phyloP scores from a whole-genome alignment of 2,113 vertebrate genomes.

The Mixornis gularis region DNA sequence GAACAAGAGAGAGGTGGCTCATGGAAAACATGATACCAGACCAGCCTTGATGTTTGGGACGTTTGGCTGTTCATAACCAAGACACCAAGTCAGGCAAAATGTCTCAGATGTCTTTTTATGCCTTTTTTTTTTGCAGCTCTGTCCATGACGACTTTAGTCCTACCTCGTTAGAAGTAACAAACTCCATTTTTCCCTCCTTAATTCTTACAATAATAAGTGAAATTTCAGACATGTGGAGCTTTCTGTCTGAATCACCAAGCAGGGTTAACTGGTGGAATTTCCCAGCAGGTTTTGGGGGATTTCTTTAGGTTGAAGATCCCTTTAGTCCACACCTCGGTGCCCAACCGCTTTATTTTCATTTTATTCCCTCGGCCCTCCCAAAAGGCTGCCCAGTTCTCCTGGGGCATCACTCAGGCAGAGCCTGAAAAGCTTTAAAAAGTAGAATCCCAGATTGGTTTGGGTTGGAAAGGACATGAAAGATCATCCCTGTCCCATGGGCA shows the following conservation, averaged over 20 bases:
- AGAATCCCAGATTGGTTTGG: not conserved
- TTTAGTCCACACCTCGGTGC: not conserved
- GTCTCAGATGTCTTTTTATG: not conserved
- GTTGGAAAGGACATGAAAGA: not conserved
- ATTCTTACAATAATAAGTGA: not conserved
- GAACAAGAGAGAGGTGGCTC: not conserved
- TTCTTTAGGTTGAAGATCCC: not conserved
- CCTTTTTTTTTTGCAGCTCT: not conserved
- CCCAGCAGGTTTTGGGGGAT: not conserved
- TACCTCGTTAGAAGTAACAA: not conserved
- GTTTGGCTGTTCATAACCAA: not conserved
- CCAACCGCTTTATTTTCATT: not conserved
- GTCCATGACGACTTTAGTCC: not conserved
- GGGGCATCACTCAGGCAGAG: not conserved
- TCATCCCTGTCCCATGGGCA: not conserved
- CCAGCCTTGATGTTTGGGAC: not conserved
- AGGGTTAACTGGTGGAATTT: not conserved
- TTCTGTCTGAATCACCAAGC: not conserved
- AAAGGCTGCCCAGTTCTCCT: not conserved
- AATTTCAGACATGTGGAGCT: fast-evolving
- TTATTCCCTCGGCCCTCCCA: not conserved
- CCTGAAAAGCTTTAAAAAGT: not conserved
- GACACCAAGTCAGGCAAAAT: not conserved
- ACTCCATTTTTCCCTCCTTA: not conserved
- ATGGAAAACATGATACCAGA: not conserved